These are phyloP conservation scores for Rhagoletis pomonella DNA, from an alignment of 1,140 invertebrate genomes.

Conservation along the genomic window DNA sequence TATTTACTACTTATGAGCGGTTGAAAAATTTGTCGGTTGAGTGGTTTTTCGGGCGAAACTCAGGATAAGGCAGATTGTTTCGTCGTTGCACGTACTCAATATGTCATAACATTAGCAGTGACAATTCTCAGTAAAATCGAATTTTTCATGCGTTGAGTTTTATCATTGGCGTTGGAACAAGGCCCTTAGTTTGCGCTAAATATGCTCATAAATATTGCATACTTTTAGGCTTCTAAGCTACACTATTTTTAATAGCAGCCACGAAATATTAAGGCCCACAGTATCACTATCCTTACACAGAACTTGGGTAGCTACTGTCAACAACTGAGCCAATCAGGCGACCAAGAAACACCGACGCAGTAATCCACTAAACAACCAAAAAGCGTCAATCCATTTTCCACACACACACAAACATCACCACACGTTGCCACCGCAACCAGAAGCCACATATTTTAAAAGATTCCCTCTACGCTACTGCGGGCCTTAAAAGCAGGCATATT, in stretches of 20 bases:
- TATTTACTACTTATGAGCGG: no score
- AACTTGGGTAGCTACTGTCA: not conserved
- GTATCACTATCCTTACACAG: not conserved
- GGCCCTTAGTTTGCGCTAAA: no score
- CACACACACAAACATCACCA: not conserved
- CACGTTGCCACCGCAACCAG: not conserved
- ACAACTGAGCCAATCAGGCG: not conserved
- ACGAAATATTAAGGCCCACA: no score
- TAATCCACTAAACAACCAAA: not conserved
- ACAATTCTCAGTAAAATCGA: no score
- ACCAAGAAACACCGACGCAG: not conserved
- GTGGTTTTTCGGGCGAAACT: no score
- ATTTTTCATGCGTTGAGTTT: no score
- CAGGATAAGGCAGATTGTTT: no score
- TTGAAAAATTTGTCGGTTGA: no score
- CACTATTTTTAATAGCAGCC: no score
- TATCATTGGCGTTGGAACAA: no score
- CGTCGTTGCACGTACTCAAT: no score
- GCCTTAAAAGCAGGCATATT: not conserved
- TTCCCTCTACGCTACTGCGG: not conserved
- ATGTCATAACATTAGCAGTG: no score
- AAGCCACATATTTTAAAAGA: not conserved
- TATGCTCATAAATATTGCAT: not conserved
- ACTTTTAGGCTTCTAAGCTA: not conserved
- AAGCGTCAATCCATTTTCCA: not conserved